A percentile compares a stretch with the other conserved stretches of the same genome.
Evolutionary conservation across 2,113 vertebrate genomes (phyloP).

Genomic region (Coracopsis vasa): DNA sequence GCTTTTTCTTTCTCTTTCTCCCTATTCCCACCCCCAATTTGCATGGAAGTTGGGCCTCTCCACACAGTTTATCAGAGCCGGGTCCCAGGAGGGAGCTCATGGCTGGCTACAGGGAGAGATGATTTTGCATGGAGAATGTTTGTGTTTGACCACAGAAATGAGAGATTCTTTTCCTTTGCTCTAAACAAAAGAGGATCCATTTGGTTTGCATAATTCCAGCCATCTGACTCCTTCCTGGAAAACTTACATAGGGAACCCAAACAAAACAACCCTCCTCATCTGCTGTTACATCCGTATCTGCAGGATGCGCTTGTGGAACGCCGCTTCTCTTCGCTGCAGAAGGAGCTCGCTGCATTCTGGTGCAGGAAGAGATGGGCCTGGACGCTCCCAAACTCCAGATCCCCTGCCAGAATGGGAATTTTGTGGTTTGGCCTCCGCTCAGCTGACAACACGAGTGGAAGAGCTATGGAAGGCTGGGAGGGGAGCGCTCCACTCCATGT

Average conservation of each 20-base stretch:
- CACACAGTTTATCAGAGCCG: background rate
- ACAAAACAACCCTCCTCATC: background rate
- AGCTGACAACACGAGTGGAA: background rate
- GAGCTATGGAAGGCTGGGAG: background rate
- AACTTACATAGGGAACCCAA: constrained; percentile 17
- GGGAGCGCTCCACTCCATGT: accelerated
- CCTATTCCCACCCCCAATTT: background rate
- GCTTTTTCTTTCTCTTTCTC: constrained; percentile 32
- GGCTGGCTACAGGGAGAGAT: constrained; percentile 15
- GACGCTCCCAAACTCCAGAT: background rate
- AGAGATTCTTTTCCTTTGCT: constrained; percentile 22
- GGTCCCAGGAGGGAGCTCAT: background rate
- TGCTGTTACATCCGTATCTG: background rate
- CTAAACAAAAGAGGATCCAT: constrained; percentile 68
- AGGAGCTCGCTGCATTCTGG: background rate
- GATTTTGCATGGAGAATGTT: constrained; percentile 58
- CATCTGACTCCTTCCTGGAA: constrained; percentile 73
- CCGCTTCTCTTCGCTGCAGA: background rate
- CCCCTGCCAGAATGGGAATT: background rate
- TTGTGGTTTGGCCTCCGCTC: background rate
- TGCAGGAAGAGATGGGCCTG: background rate
- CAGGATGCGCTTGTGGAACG: background rate
- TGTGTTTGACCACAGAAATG: constrained; percentile 68
- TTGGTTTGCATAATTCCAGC: constrained; percentile 68
- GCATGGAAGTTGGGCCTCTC: background rate